Percentiles rank a stretch among this genome's conserved stretches.
Conservation (phyloP, 2,797 vertebrate species). For the Tauraco hartlaubi region DNA sequence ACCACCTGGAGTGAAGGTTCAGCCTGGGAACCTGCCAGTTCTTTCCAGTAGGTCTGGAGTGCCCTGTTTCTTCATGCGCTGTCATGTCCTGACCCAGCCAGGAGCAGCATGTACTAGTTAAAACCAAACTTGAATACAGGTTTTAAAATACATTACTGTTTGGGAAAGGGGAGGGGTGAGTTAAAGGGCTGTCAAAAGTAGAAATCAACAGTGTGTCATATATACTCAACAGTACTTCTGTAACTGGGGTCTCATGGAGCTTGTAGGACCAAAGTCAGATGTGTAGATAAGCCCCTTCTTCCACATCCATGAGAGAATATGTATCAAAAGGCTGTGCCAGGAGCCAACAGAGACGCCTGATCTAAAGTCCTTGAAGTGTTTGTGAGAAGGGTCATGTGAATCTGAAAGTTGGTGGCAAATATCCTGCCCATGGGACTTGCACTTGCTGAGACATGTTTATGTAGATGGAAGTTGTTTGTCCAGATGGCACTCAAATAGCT, state of each 20-base stretch:
- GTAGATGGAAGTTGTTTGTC: conserved; percentile 49
- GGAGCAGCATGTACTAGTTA: not conserved
- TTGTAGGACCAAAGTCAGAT: not conserved
- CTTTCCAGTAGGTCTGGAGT: not conserved
- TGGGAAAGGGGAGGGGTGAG: not conserved
- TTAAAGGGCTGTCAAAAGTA: not conserved
- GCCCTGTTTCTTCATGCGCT: not conserved
- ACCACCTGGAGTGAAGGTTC: not conserved
- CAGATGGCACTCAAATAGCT: conserved; percentile 27
- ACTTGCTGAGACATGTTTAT: conserved; percentile 24
- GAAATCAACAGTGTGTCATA: not conserved
- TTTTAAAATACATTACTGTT: not conserved
- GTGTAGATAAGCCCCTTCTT: not conserved
- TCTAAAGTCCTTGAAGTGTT: conserved; percentile 11
- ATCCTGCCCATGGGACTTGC: conserved; percentile 19
- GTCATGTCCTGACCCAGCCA: not conserved
- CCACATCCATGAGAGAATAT: not conserved
- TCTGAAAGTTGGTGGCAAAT: conserved; percentile 34
- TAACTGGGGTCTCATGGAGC: not conserved
- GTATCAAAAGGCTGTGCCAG: not conserved
- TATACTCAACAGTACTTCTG: not conserved
- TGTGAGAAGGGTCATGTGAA: conserved; percentile 55
- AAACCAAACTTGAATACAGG: not conserved
- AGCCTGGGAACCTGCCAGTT: not conserved
- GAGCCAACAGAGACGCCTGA: not conserved